Evolutionary conservation across 2,113 vertebrate species (phyloP).

Genomic region (Mus musculus): GRCm39 chr4:51458501-51459000

Average conservation of each 20-base stretch:
- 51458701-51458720: not conserved
- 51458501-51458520: not conserved
- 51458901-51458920: slow-evolving; percentile 67
- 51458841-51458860: slow-evolving; percentile 41
- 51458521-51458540: not conserved
- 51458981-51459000: not conserved
- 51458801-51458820: slow-evolving; percentile 45
- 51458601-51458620: not conserved
- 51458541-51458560: not conserved
- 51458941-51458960: slow-evolving; percentile 56
- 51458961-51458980: slow-evolving; percentile 33
- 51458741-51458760: slow-evolving; percentile 44
- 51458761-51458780: slow-evolving; percentile 68
- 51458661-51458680: not conserved
- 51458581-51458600: not conserved
- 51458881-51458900: slow-evolving; percentile 76
- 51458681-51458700: not conserved
- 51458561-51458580: not conserved
- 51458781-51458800: slow-evolving; percentile 69
- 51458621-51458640: not conserved
- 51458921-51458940: slow-evolving; percentile 64
- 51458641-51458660: not conserved
- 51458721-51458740: slow-evolving; percentile 48
- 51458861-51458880: slow-evolving; percentile 74
- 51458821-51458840: slow-evolving; percentile 59